Percentiles rank a stretch among this genome's conserved stretches.
Evolutionary conservation across 2,888 invertebrate species (phyloP).

Genomic region (Trachelus stipa): DNA sequence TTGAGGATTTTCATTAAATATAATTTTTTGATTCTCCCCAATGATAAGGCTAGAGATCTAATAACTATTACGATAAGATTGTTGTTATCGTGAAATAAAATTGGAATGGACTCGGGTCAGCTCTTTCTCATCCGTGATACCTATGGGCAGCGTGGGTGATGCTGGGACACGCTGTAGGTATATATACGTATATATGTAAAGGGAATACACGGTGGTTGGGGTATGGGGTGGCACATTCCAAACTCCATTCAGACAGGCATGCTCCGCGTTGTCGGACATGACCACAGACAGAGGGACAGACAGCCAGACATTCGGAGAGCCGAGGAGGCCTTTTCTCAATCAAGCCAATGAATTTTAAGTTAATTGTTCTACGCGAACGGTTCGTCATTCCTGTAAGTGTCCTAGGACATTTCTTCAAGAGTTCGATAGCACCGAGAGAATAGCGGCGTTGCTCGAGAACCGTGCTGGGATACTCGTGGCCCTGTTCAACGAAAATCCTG

Average conservation of each 20-base stretch:
- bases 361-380: conserved; percentile 45
- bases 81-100: no score
- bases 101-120: no score
- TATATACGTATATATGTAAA: conserved; percentile 46
- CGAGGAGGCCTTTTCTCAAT: conserved; percentile 38
- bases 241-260: conserved; percentile 56
- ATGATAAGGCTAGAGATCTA: no score
- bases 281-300: conserved; percentile 55
- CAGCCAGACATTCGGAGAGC: conserved; percentile 34
- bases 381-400: neutral
- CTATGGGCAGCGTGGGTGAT: conserved; percentile 32
- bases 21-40: no score
- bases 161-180: conserved; percentile 28
- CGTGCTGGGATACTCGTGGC: no score
- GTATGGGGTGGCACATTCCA: conserved; percentile 51
- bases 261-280: conserved; percentile 59
- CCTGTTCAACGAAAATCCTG: no score
- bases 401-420: no score
- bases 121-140: no score
- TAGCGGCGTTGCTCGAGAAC: no score
- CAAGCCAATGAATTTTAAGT: conserved; percentile 51
- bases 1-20: no score
- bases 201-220: conserved; percentile 40
- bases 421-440: no score
- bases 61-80: no score